These are phyloP conservation scores for Poecilia gillii DNA, from an alignment of 2,797 vertebrate genomes.

Conservation along the genomic window DNA sequence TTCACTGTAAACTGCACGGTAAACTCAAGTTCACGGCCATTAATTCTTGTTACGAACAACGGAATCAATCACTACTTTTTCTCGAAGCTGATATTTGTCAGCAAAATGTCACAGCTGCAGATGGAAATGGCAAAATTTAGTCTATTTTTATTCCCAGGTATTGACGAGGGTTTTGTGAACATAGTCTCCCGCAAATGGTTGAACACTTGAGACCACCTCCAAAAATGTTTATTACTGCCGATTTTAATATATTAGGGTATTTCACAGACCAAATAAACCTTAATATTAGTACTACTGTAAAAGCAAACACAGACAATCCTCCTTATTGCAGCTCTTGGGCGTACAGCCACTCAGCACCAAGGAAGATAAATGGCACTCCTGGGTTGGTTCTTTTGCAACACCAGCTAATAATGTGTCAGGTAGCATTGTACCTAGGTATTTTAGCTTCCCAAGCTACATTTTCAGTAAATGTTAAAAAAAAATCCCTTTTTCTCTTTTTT, in stretches of 20 bases:
- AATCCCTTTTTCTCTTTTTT: background rate
- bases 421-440: too few species aligned
- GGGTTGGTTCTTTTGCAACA: too few species aligned
- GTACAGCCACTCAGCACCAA: background rate
- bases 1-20: slow-evolving; percentile 61
- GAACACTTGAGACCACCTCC: background rate
- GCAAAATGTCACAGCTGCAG: slow-evolving; percentile 19
- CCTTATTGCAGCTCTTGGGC: background rate
- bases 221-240: background rate
- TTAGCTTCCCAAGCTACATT: background rate
- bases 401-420: too few species aligned
- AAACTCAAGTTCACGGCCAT: slow-evolving; percentile 54
- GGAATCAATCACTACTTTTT: slow-evolving; percentile 41
- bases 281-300: background rate
- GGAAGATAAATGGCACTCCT: too few species aligned
- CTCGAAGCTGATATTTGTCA: slow-evolving; percentile 23
- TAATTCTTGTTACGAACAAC: slow-evolving; percentile 43
- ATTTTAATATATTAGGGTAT: background rate
- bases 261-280: background rate
- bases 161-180: background rate
- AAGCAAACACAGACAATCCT: background rate
- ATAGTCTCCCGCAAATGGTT: background rate
- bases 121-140: slow-evolving; percentile 6
- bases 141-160: background rate
- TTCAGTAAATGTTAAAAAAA: background rate